These are phyloP conservation scores for Valencia hispanica DNA, from an alignment of 2,797 vertebrate species.

Conservation along the genomic window DNA sequence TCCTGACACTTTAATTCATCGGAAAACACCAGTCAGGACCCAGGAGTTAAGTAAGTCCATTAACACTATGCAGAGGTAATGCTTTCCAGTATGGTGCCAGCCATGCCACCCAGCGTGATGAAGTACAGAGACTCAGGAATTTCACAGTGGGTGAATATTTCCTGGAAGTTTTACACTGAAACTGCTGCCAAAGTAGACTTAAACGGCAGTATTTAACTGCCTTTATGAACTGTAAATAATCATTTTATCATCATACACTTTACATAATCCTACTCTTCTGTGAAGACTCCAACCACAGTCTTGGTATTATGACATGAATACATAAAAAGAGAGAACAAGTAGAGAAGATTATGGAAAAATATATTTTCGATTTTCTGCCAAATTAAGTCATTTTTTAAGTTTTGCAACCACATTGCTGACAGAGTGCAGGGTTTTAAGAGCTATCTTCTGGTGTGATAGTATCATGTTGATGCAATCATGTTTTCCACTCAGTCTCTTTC, in stretches of 20 bases:
- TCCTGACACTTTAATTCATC: constrained; percentile 83
- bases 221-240: constrained; percentile 39
- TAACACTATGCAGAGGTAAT: constrained; percentile 77
- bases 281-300: neutral
- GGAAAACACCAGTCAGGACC: constrained; percentile 81
- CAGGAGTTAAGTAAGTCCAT: constrained; percentile 81
- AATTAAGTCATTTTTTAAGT: constrained; percentile 11
- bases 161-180: constrained; percentile 50
- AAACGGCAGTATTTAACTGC: constrained; percentile 10
- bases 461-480: constrained; percentile 26
- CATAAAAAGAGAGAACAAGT: neutral
- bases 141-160: constrained; percentile 65
- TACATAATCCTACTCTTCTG: constrained; percentile 6
- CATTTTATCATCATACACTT: constrained; percentile 8
- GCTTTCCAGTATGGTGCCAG: constrained; percentile 73
- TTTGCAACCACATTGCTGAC: constrained; percentile 6
- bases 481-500: constrained; percentile 25
- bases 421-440: constrained; percentile 7
- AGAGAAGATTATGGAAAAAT: neutral
- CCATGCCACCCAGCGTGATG: constrained; percentile 72
- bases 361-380: neutral
- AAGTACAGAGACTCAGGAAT: constrained; percentile 47
- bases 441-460: constrained; percentile 14
- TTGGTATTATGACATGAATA: neutral
- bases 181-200: constrained; percentile 48